Conservation (phyloP, 1,140 invertebrate species). For the Nephotettix cincticeps region DNA sequence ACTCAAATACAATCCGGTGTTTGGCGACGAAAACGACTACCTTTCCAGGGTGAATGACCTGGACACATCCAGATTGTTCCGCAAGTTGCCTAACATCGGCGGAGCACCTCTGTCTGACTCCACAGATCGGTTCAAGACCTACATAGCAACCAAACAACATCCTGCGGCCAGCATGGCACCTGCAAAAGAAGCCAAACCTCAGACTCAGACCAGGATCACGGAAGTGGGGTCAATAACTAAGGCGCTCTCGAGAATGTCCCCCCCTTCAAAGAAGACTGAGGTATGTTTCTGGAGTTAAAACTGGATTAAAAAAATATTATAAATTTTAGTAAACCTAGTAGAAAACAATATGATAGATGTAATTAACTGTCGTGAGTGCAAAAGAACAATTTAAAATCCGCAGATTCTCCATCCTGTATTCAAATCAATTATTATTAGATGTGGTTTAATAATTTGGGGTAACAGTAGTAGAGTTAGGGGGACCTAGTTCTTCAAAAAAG, state of each 20-base stretch:
- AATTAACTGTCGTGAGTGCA: no score
- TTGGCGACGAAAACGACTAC: constrained; percentile 27
- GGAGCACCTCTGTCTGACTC: constrained; percentile 30
- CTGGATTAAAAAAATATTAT: neutral
- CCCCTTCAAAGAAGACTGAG: constrained; percentile 26
- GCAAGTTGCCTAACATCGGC: constrained; percentile 38
- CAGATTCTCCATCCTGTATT: neutral
- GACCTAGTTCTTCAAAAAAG: no score
- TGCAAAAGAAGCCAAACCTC: constrained; percentile 16
- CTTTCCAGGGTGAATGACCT: constrained; percentile 16
- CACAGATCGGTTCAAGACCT: constrained; percentile 15
- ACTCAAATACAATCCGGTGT: constrained; percentile 2
- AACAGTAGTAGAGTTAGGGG: no score
- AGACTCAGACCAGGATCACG: neutral
- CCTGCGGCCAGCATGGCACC: constrained; percentile 18
- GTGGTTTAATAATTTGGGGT: no score
- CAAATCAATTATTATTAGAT: no score
- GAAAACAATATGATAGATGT: neutral
- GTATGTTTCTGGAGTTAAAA: constrained; percentile 19
- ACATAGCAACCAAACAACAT: neutral
- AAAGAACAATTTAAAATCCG: no score
- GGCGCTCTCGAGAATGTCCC: constrained; percentile 28
- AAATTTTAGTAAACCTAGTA: neutral
- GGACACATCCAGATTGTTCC: constrained; percentile 31
- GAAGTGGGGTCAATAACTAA: constrained; percentile 22